Evolutionary conservation across 1,140 invertebrate species (phyloP).

Genomic region (Doryteuthis pealeii): DNA sequence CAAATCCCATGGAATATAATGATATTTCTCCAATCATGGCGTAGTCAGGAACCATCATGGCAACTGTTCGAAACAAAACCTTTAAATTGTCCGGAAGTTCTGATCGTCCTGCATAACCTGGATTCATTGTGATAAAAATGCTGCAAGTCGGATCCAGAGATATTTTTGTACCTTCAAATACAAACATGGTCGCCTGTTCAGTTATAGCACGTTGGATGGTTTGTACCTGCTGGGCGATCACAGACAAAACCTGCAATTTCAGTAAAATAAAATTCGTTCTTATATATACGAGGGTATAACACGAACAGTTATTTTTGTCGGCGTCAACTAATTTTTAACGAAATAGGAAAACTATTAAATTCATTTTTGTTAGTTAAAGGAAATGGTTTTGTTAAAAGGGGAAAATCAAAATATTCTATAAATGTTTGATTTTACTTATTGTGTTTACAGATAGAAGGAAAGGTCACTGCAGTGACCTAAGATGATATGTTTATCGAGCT

Average conservation of each 20-base stretch:
- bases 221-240: conserved; percentile 61
- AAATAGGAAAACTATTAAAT: no score
- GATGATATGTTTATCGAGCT: no score
- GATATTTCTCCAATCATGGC: conserved; percentile 61
- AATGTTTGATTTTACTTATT: no score
- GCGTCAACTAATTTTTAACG: no score
- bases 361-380: no score
- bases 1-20: conserved; percentile 61
- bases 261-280: neutral
- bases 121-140: conserved; percentile 62
- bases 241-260: conserved; percentile 58
- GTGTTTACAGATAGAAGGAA: no score
- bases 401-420: no score
- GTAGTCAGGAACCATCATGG: conserved; percentile 63
- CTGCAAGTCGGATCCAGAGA: conserved; percentile 59
- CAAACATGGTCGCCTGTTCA: conserved; percentile 52
- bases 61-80: conserved; percentile 61
- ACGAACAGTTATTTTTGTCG: no score
- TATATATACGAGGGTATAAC: neutral
- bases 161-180: conserved; percentile 60
- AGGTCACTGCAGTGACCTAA: no score
- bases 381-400: no score
- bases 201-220: conserved; percentile 60
- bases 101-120: conserved; percentile 58
- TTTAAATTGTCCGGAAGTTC: conserved; percentile 62